A percentile compares a stretch with the other conserved stretches of the same genome.
Evolutionary conservation across 2,113 vertebrate species (phyloP).

Genomic region (Edolisoma coerulescens): DNA sequence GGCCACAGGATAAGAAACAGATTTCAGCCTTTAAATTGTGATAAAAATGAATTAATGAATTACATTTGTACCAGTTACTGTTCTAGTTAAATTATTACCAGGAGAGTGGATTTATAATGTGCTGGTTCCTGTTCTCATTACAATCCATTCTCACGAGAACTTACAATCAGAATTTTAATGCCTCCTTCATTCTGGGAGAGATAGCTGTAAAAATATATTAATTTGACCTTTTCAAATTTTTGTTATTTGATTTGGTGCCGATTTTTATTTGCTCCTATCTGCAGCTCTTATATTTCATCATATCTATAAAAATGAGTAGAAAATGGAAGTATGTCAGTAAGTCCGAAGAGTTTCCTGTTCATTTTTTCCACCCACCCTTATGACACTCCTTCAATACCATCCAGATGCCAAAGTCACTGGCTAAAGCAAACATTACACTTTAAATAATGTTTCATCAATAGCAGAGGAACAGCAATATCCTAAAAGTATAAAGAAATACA

Average conservation of each 20-base stretch:
- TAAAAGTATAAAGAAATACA: neutral
- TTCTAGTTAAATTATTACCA: conserved; percentile 62
- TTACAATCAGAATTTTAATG: conserved; percentile 55
- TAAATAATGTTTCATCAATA: neutral
- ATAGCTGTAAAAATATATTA: conserved; percentile 49
- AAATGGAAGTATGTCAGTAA: conserved; percentile 1
- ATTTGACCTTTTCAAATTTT: conserved; percentile 53
- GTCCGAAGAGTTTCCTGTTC: neutral
- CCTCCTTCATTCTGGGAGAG: neutral
- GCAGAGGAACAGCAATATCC: neutral
- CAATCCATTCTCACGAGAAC: conserved; percentile 51
- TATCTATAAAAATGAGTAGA: neutral
- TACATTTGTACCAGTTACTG: conserved; percentile 46
- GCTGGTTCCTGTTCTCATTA: conserved; percentile 61
- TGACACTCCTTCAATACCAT: neutral
- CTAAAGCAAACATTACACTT: neutral
- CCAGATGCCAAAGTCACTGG: neutral
- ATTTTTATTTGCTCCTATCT: conserved; percentile 21
- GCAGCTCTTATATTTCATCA: neutral
- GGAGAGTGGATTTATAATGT: conserved; percentile 53
- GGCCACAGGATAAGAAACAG: neutral
- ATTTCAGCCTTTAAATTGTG: conserved; percentile 20
- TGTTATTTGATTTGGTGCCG: conserved; percentile 29
- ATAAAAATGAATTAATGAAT: conserved; percentile 52
- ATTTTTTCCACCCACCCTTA: neutral